Conservation (phyloP, 2,888 invertebrate genomes). For the Heliconius charithonia region DNA sequence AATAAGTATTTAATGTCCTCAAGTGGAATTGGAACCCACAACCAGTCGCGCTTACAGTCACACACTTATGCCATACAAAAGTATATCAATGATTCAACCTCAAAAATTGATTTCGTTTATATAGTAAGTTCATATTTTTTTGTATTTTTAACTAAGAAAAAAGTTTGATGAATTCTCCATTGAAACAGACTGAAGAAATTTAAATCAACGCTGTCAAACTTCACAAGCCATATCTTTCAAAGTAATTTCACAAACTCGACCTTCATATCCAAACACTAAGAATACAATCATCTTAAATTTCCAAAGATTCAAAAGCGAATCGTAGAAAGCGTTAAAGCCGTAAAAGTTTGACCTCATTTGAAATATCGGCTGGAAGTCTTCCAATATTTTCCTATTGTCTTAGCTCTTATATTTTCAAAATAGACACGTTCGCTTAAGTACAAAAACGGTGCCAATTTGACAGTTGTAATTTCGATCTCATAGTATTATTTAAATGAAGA, state of each 20-base stretch:
- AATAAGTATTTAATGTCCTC: no score
- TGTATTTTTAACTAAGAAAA: background rate
- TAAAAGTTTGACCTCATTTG: conserved; percentile 69
- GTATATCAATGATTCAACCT: no score
- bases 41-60: no score
- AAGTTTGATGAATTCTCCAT: background rate
- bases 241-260: conserved; percentile 23
- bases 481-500: background rate
- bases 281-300: conserved; percentile 44
- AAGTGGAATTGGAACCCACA: no score
- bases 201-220: conserved; percentile 18
- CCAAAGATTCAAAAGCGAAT: conserved; percentile 41
- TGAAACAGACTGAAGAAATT: background rate
- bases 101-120: no score
- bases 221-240: conserved; percentile 21
- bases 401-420: conserved; percentile 55
- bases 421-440: conserved; percentile 51
- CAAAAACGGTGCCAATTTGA: conserved; percentile 44
- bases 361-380: conserved; percentile 72
- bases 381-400: conserved; percentile 71
- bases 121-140: no score
- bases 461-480: conserved; percentile 23
- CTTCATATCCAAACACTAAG: conserved; percentile 32
- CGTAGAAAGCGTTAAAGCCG: conserved; percentile 43
- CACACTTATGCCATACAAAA: no score